Evolutionary conservation across 1,140 invertebrate species (phyloP).

Genomic region (Spodoptera litura): DNA sequence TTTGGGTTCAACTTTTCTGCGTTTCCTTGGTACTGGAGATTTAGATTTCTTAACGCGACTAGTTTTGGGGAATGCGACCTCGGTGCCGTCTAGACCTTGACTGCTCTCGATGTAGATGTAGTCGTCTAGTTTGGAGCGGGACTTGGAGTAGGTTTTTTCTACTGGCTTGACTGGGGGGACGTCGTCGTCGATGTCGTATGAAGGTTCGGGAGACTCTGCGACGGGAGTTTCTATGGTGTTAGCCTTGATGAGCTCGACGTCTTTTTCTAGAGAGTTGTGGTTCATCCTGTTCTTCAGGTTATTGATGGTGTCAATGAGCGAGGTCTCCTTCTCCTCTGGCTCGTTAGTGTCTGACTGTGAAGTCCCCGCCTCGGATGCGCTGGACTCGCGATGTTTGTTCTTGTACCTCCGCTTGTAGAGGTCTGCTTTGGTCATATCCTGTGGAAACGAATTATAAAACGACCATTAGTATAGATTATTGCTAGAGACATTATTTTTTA

Average conservation of each 20-base stretch:
- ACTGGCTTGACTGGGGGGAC: slow-evolving; percentile 76
- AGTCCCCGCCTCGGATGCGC: slow-evolving; percentile 63
- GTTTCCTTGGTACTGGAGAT: slow-evolving; percentile 74
- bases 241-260: slow-evolving; percentile 77
- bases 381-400: slow-evolving; percentile 71
- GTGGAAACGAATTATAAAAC: slow-evolving; percentile 25
- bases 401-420: slow-evolving; percentile 79
- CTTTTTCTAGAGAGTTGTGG: slow-evolving; percentile 78
- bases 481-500: too few relatives aligned
- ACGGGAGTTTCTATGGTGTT: slow-evolving; percentile 74
- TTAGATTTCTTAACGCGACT: slow-evolving; percentile 65
- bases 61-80: slow-evolving; percentile 76
- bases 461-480: slow-evolving; percentile 1
- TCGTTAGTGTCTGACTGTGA: slow-evolving; percentile 57
- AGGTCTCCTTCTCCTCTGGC: slow-evolving; percentile 58
- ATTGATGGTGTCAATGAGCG: slow-evolving; percentile 72
- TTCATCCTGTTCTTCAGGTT: slow-evolving; percentile 76
- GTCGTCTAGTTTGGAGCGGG: slow-evolving; percentile 78
- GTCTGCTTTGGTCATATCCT: slow-evolving; percentile 84
- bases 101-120: slow-evolving; percentile 80
- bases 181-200: slow-evolving; percentile 73
- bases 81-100: slow-evolving; percentile 74
- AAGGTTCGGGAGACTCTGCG: slow-evolving; percentile 61
- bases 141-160: slow-evolving; percentile 79
- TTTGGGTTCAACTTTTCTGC: slow-evolving; percentile 58